These are phyloP conservation scores for Andrena flavipes DNA, from an alignment of 2,888 invertebrate species.

Conservation along the genomic window DNA sequence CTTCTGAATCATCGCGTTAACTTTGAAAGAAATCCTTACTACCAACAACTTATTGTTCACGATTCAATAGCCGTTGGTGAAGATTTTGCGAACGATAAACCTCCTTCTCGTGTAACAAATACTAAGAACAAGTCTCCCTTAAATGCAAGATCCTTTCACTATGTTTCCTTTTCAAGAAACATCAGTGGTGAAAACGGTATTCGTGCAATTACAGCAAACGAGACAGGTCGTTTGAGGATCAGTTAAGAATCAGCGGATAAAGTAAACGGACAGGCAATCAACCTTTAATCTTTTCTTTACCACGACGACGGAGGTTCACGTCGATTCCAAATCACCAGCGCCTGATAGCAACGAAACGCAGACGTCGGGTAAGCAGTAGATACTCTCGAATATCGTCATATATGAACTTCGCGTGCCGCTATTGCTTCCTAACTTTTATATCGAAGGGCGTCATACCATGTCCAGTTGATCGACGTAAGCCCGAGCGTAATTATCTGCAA, in stretches of 20 bases:
- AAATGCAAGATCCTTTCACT: neutral
- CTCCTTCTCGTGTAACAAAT: no score
- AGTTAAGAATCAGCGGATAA: conserved; percentile 14
- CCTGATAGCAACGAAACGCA: conserved; percentile 35
- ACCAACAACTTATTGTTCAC: no score
- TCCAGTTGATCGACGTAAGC: conserved; percentile 26
- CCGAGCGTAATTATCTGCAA: conserved; percentile 29
- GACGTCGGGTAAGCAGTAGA: conserved; percentile 16
- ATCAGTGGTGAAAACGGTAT: neutral
- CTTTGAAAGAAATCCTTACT: no score
- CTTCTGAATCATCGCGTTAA: no score
- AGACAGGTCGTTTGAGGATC: conserved; percentile 26
- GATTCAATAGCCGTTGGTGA: no score
- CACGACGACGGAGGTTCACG: conserved; percentile 19
- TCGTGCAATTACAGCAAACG: conserved; percentile 18
- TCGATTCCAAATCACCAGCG: conserved; percentile 26
- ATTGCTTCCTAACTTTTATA: conserved; percentile 15
- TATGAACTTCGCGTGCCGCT: conserved; percentile 37
- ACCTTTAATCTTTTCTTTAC: conserved; percentile 12
- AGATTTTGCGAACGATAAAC: no score
- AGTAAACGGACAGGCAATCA: conserved; percentile 46
- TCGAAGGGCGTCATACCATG: conserved; percentile 14
- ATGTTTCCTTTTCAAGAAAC: neutral
- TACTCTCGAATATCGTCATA: conserved; percentile 14
- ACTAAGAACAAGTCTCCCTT: no score